Evolutionary conservation across 2,888 invertebrate species (phyloP).

Genomic region (Scaptomyza reducta): DNA sequence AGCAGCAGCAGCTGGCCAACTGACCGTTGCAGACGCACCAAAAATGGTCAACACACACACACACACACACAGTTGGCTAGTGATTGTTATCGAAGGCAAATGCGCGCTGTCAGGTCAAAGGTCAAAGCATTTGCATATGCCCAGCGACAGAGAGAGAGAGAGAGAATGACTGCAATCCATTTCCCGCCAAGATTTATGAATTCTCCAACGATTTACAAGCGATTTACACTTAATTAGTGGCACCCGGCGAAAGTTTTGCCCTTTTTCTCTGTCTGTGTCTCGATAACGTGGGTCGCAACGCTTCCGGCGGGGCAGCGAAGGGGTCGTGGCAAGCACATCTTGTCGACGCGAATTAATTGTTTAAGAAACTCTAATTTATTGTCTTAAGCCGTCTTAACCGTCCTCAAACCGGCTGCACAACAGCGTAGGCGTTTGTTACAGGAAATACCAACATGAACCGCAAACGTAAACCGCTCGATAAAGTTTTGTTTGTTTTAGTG

Average conservation of each 20-base stretch:
- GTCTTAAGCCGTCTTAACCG: slow-evolving; percentile 47
- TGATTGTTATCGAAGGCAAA: slow-evolving; percentile 58
- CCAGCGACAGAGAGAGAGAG: not conserved
- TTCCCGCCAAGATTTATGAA: slow-evolving; percentile 69
- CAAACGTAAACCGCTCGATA: slow-evolving; percentile 33
- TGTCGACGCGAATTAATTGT: slow-evolving; percentile 73
- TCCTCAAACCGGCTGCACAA: slow-evolving; percentile 3
- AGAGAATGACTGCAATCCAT: slow-evolving; percentile 6
- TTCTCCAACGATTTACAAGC: slow-evolving; percentile 70
- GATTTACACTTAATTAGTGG: slow-evolving; percentile 78
- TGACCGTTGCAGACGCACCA: slow-evolving; percentile 64
- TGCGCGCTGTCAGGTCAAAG: slow-evolving; percentile 57
- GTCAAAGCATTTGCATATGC: slow-evolving; percentile 49
- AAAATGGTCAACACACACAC: slow-evolving; percentile 55
- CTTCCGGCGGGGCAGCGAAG: slow-evolving; percentile 34
- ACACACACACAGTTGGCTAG: slow-evolving; percentile 5
- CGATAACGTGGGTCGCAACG: slow-evolving; percentile 51
- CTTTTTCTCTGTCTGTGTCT: not conserved
- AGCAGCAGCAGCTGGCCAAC: slow-evolving; percentile 26
- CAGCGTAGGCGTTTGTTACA: slow-evolving; percentile 47
- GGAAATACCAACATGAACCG: slow-evolving; percentile 51
- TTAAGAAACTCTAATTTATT: slow-evolving; percentile 71
- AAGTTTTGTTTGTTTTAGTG: slow-evolving; percentile 6
- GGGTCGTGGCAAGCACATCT: slow-evolving; percentile 13
- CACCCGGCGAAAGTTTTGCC: slow-evolving; percentile 65